Evolutionary conservation across 1,140 invertebrate genomes (phyloP), one percentile per base, ranked within the genome.

Genomic region (Philopotamus ludificatus): DNA sequence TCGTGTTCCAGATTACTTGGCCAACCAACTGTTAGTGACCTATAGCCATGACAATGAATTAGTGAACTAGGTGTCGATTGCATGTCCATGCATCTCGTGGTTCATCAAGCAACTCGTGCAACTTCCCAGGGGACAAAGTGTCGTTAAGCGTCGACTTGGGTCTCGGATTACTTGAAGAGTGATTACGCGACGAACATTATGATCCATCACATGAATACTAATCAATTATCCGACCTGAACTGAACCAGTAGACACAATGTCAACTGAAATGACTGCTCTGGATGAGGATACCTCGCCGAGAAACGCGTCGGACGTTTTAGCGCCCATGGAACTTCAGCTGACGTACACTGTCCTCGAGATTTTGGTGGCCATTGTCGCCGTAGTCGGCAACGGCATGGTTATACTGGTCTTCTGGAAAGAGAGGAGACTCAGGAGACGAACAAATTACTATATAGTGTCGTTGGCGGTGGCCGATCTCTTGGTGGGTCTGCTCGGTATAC

Each of bases 361-460:
- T 10, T 71, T 92, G 3, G 92, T 95, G 49, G 91, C 91, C 10
- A 76, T 93, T 8, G 82, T 89, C 44, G 92, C 92, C 0, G 83
- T 94, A 7, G 76, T 91, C 53, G 93, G 93, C 23, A 95, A 95
- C 75, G 84, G 87, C 9, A 83, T 95, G 74, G 92, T 95, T 57
- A 91, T 95, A 65, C 81, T 89, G 47, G 92, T 93, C 3, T 95
- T 94, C 74, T 80, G 82, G 4, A 85, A 86, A 41, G 91, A 94
- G 65, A 81, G 89, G 7, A 84, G 88, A 53, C 75, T 95, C 4
- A 79, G 92, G 3, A 78, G 92, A 34, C 83, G 92, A 42, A 94
- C 92, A 4, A 95, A 95, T 78, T 94, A 94, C 72, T 95, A 95
- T 74, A 94, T 95, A 64, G 88, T 94, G 22, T 94, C 92, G 0